A percentile compares a stretch with the other conserved stretches of the same genome.
These are phyloP conservation scores for Botia kubotai DNA, from an alignment of 2,797 vertebrate species.

Conservation along the genomic window DNA sequence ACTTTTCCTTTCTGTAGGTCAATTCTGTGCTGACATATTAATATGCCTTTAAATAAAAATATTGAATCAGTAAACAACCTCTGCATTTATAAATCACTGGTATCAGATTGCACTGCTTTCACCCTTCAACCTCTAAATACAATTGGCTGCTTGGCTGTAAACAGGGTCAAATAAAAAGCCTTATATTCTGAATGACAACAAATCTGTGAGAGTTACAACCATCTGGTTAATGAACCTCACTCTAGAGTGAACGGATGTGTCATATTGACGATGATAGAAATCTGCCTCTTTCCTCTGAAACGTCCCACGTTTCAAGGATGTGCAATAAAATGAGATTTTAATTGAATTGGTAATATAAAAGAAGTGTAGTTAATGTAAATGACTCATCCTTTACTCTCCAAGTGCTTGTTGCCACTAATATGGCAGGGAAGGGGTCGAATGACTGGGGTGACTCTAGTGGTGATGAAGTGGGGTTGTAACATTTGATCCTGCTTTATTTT, in stretches of 20 bases:
- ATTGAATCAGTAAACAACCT: conserved; percentile 13
- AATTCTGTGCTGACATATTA: conserved; percentile 40
- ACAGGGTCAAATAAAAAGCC: conserved; percentile 27
- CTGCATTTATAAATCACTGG: conserved; percentile 5
- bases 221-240: conserved; percentile 46
- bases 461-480: conserved; percentile 13
- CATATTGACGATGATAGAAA: conserved; percentile 17
- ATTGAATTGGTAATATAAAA: conserved; percentile 38
- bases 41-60: conserved; percentile 48
- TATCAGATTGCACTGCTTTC: conserved; percentile 7
- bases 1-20: conserved; percentile 56
- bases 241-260: neutral
- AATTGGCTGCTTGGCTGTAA: neutral
- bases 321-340: conserved; percentile 51
- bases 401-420: conserved; percentile 35
- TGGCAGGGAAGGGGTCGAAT: neutral
- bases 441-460: neutral
- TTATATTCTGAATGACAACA: conserved; percentile 22
- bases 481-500: conserved; percentile 5
- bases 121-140: neutral
- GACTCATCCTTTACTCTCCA: conserved; percentile 26
- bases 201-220: conserved; percentile 22
- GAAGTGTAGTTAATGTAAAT: conserved; percentile 41
- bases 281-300: conserved; percentile 21
- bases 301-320: conserved; percentile 15